phyloP scores from a whole-genome alignment of 2,113 vertebrate species.

The Sprattus sprattus region DNA sequence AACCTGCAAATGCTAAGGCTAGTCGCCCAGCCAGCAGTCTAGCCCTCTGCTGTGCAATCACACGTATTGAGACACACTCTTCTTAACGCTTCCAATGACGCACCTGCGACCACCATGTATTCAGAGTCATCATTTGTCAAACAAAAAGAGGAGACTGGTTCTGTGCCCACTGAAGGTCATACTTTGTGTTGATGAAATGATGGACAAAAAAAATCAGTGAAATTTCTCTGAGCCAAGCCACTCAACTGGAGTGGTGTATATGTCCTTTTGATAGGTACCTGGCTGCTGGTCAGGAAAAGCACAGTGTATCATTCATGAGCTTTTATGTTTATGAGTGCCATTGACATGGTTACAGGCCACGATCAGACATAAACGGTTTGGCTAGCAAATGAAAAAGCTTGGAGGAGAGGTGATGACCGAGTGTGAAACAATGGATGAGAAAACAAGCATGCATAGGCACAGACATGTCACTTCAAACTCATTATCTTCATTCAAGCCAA shows the following conservation, averaged over 20 bases:
- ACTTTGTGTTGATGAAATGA: no score
- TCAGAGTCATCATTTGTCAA: no score
- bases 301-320: background rate
- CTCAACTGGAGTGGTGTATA: background rate
- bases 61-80: background rate
- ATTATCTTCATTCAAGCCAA: no score
- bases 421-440: background rate
- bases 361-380: background rate
- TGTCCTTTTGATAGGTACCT: background rate
- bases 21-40: background rate
- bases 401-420: background rate
- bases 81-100: background rate
- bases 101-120: no score
- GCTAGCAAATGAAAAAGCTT: background rate
- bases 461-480: background rate
- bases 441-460: background rate
- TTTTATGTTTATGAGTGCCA: background rate
- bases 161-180: no score
- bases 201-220: no score
- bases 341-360: background rate
- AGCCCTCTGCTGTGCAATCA: background rate
- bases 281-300: background rate
- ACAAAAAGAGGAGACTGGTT: no score
- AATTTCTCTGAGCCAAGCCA: background rate
- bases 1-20: background rate